Conservation (phyloP, 2,113 vertebrate species). For the Panthera leo region DNA sequence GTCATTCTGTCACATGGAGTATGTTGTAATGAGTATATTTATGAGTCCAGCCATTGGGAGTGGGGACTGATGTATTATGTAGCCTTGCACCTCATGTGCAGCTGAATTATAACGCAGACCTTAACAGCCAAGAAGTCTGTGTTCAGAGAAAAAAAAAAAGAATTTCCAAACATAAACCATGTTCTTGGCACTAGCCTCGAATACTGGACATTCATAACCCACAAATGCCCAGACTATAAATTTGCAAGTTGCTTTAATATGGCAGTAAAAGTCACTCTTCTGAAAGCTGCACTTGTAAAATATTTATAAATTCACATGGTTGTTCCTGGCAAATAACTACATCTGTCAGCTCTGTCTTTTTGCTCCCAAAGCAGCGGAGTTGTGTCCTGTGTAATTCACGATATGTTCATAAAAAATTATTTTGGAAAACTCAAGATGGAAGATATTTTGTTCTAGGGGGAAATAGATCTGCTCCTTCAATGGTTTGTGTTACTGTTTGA, state of each 20-base stretch:
- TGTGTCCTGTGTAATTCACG: constrained; percentile 74
- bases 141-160: constrained; percentile 73
- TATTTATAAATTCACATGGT: constrained; percentile 86
- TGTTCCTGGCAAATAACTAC: constrained; percentile 82
- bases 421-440: constrained; percentile 66
- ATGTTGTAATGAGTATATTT: constrained; percentile 74
- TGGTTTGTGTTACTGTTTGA: not conserved
- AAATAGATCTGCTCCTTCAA: not conserved
- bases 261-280: constrained; percentile 85
- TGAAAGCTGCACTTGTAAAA: constrained; percentile 86
- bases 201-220: constrained; percentile 79
- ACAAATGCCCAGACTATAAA: constrained; percentile 82
- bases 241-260: constrained; percentile 82
- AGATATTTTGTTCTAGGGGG: constrained; percentile 48
- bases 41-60: constrained; percentile 74
- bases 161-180: constrained; percentile 80
- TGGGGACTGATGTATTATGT: constrained; percentile 74
- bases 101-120: constrained; percentile 72
- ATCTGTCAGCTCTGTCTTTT: constrained; percentile 80
- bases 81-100: constrained; percentile 62
- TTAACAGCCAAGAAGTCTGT: constrained; percentile 71
- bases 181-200: constrained; percentile 77
- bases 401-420: constrained; percentile 61
- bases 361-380: constrained; percentile 55
- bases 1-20: constrained; percentile 60